A percentile compares a stretch with the other conserved stretches of the same genome.
These are phyloP conservation scores for Prostheceraeus crozeri DNA, from an alignment of 2,888 invertebrate genomes.

Conservation along the genomic window DNA sequence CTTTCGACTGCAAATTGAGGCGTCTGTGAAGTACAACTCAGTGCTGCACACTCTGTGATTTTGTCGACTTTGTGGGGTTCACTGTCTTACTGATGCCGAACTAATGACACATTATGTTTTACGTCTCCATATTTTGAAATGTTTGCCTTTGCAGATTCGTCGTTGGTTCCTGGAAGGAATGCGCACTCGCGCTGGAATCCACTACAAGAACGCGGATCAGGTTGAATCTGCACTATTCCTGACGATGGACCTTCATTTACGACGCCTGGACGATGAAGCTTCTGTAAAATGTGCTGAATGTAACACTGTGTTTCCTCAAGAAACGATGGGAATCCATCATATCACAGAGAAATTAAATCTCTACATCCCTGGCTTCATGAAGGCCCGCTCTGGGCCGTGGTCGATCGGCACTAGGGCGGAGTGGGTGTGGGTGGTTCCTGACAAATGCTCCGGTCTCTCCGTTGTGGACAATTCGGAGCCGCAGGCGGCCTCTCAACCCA, in stretches of 20 bases:
- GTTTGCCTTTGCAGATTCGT: no score
- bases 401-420: constrained; percentile 30
- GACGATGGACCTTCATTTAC: constrained; percentile 32
- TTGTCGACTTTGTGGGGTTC: no score
- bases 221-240: constrained; percentile 31
- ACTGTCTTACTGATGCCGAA: neutral
- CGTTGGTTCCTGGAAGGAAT: constrained; percentile 18
- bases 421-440: constrained; percentile 36
- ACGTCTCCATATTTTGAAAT: no score
- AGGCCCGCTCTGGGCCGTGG: constrained; percentile 27
- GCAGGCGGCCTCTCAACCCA: no score
- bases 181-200: constrained; percentile 28
- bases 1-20: no score
- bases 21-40: no score
- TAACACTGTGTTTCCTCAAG: no score
- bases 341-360: constrained; percentile 27
- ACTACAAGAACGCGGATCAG: constrained; percentile 28
- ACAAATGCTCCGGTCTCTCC: no score
- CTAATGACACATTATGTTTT: neutral
- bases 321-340: constrained; percentile 10
- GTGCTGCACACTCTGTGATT: no score
- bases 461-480: no score
- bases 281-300: no score
- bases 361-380: constrained; percentile 33
- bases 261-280: neutral